phyloP scores from a whole-genome alignment of 1,140 invertebrate genomes.

The Luehdorfia chinensis region DNA sequence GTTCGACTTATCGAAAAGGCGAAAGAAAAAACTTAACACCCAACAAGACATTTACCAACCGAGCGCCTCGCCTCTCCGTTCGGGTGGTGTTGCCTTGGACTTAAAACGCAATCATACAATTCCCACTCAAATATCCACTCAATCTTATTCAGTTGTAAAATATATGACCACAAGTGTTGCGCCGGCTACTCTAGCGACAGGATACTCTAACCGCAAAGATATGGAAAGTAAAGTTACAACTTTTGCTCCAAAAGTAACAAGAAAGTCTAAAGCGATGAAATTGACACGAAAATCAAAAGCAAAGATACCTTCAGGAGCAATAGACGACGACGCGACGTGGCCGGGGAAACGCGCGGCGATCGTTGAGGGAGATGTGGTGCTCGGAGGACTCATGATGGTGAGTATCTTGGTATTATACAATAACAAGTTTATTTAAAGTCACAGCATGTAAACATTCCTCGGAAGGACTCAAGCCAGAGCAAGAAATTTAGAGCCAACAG shows the following conservation, averaged over 20 bases:
- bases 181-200: background rate
- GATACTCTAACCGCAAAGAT: background rate
- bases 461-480: too few relatives aligned
- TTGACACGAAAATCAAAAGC: constrained; percentile 19
- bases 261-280: background rate
- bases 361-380: constrained; percentile 87
- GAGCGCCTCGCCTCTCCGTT: constrained; percentile 24
- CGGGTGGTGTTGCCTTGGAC: background rate
- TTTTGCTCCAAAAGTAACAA: background rate
- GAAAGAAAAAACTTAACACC: constrained; percentile 28
- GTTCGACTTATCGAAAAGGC: constrained; percentile 36
- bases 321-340: constrained; percentile 76
- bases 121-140: too few relatives aligned
- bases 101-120: background rate
- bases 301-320: background rate
- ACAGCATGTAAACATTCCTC: too few relatives aligned
- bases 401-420: too few relatives aligned
- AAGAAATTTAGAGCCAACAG: too few relatives aligned
- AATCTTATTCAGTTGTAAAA: too few relatives aligned
- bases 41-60: constrained; percentile 12
- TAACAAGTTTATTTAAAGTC: too few relatives aligned
- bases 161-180: too few relatives aligned
- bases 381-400: constrained; percentile 95
- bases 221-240: background rate
- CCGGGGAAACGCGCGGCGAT: constrained; percentile 89